Base-by-base conservation (phyloP, 2,797 vertebrate species). In the Alca torda region DNA sequence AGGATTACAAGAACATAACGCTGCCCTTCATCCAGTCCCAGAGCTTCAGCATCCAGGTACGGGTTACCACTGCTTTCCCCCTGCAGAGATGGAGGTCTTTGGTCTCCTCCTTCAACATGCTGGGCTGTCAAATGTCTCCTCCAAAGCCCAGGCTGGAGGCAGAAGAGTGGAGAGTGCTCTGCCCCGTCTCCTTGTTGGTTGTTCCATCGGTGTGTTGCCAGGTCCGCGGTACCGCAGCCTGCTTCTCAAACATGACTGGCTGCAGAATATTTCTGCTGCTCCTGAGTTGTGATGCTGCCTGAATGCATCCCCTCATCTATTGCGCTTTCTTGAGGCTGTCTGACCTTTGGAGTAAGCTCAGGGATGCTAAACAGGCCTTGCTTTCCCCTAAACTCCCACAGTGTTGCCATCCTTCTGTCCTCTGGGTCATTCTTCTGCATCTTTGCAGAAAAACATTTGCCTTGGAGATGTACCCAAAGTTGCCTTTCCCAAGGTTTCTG, bases 21-120 rank as follows among this genome's bases (percentile, higher is more conserved):
- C 97, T 99, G 63, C 99, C 99, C 16, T 98, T 99, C 97, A 98
- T 99, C 77, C 97, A 98, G 88, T 95, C 98, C 48, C 98, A 99
- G 97, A 98, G 98, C 95, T 99, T 99, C 96, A 99, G 99, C 85
- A 70, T 99, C 78, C 99, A 99, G 99, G 99, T 99, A 84, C 0
- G 35, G 84, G 12, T 31, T 33, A 15, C n/a, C n/a, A 4, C 9
- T 7, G 19, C n/a, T 35, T 57, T 43, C 13, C 53, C 8, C 24
- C 54, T 59, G 75, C 46, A 16, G 43, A 15, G 48, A 9, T 0
- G 0, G 35, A 8, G 3, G 2, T 3, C 21, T 78, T 39, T 56
- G 50, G 13, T 25, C 39, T 82, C n/a, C 57, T 70, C 6, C 28
- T 35, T 59, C 23, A 23, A 37, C 28, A 4, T 2, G 4, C 20